phyloP scores from a whole-genome alignment of 1,140 invertebrate species.

The Leptonema lineaticorne region DNA sequence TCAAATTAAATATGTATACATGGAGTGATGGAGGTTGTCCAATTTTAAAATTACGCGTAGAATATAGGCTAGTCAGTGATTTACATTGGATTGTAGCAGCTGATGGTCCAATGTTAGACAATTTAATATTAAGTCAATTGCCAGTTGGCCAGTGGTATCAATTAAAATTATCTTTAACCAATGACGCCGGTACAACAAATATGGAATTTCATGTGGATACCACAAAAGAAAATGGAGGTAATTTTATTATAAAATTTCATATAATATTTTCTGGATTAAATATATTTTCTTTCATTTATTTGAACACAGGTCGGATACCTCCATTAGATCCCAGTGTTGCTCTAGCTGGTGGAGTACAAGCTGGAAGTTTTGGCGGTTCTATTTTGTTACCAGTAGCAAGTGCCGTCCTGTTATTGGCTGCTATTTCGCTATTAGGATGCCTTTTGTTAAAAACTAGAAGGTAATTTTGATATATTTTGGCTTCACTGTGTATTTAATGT shows the following conservation, averaged over 20 bases:
- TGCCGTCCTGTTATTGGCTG: slow-evolving; percentile 47
- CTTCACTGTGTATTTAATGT: neutral
- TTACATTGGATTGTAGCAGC: slow-evolving; percentile 56
- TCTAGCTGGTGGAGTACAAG: slow-evolving; percentile 44
- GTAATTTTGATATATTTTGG: too few species aligned
- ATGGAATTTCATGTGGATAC: slow-evolving; percentile 52
- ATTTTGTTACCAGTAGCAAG: slow-evolving; percentile 50
- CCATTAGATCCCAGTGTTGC: slow-evolving; percentile 47
- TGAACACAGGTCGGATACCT: slow-evolving; percentile 48
- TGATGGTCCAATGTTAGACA: slow-evolving; percentile 57
- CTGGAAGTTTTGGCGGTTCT: slow-evolving; percentile 44
- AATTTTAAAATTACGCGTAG: slow-evolving; percentile 76
- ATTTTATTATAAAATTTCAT: neutral
- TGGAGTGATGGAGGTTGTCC: slow-evolving; percentile 82
- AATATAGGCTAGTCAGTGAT: slow-evolving; percentile 64
- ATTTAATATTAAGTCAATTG: slow-evolving; percentile 67
- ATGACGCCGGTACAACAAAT: slow-evolving; percentile 68
- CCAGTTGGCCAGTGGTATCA: slow-evolving; percentile 73
- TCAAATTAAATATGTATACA: slow-evolving; percentile 68
- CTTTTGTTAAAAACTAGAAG: slow-evolving; percentile 49
- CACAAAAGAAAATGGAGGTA: slow-evolving; percentile 52
- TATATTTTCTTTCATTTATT: neutral
- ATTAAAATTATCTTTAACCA: slow-evolving; percentile 69
- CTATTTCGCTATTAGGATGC: slow-evolving; percentile 48
- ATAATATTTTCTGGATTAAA: neutral